phyloP scores from a whole-genome alignment of 2,113 vertebrate genomes.

The Prinia subflava region DNA sequence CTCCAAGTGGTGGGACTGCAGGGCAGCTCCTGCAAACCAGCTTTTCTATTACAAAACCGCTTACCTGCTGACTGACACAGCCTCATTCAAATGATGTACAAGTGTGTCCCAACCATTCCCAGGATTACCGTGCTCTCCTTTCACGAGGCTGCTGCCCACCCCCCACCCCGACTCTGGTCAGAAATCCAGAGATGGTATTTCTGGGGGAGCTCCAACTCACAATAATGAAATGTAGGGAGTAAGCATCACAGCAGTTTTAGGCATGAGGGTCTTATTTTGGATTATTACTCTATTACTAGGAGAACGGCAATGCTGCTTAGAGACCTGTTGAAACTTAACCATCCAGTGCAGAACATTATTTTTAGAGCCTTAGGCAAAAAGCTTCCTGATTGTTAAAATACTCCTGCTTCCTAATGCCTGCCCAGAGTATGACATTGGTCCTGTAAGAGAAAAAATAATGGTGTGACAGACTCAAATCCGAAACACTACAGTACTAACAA shows the following conservation, averaged over 20 bases:
- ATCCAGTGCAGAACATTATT: background rate
- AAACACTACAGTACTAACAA: background rate
- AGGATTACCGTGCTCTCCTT: background rate
- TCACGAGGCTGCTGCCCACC: background rate
- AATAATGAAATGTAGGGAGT: background rate
- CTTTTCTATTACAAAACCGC: background rate
- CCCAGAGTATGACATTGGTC: too few species aligned
- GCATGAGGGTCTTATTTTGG: background rate
- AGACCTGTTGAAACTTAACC: background rate
- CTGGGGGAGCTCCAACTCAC: background rate
- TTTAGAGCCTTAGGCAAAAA: background rate
- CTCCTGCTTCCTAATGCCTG: background rate
- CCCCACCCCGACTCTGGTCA: accelerated
- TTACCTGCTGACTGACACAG: slow-evolving; percentile 37
- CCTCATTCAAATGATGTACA: slow-evolving; percentile 28
- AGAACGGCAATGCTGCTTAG: background rate
- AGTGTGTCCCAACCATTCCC: background rate
- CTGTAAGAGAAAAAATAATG: background rate
- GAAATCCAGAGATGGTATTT: background rate
- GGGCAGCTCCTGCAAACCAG: slow-evolving; percentile 1
- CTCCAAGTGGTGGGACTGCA: slow-evolving; percentile 32
- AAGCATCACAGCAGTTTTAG: background rate
- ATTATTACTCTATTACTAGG: background rate
- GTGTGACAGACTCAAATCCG: background rate
- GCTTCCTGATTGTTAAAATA: background rate